Base-by-base conservation (phyloP, 2,113 vertebrate genomes). In the Haplochromis vanheusdeni region DNA sequence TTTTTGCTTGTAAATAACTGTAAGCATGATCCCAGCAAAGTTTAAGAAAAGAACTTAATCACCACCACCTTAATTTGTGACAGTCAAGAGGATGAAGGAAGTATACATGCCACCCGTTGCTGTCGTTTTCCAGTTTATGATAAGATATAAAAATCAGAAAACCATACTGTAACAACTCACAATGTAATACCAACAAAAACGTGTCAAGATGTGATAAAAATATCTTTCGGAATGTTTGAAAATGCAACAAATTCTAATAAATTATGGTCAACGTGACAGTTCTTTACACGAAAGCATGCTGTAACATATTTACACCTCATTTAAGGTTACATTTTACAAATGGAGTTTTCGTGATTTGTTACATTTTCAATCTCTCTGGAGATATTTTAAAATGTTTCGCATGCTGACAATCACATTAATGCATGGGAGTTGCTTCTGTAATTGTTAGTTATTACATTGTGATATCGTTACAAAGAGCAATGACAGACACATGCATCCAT, bases 331-430 rank as follows among this genome's bases (percentile, higher is more conserved):
- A 26, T 49, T 21, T 40, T 26, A 28, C 8, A 54, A 42, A 45
- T 21, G 21, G 23, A 58, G 11, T 37, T 75, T 12, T 21, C 1
- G 1, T 14, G 4, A 40, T 42, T 37, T 60, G 5, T 45, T 31
- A 52, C 23, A 79, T 79, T 85, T 90, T 81, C 45, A 87, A 6
- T 79, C 79, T 58, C 73, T 80, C 79, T 62, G 3, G 23, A 51
- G 23, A 86, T 82, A 79, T 82, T 58, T 82, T 12, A 23, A 31
- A 8, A 47, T 31, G 26, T 28, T 89, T 55, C 31, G 60, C 52
- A 77, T 51, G 87, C 42, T 55, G 54, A 33, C 9, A 21, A 31
- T 80, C 52, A 40, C 35, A 79, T 60, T 65, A 31, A 54, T 28
- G 55, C 14, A 49, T n/a, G 13, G 40, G n/a, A 33, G 62, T 33